Evolutionary conservation across 2,113 vertebrate genomes (phyloP), one percentile per base, ranked within the genome.

Genomic region (Piaya cayana): DNA sequence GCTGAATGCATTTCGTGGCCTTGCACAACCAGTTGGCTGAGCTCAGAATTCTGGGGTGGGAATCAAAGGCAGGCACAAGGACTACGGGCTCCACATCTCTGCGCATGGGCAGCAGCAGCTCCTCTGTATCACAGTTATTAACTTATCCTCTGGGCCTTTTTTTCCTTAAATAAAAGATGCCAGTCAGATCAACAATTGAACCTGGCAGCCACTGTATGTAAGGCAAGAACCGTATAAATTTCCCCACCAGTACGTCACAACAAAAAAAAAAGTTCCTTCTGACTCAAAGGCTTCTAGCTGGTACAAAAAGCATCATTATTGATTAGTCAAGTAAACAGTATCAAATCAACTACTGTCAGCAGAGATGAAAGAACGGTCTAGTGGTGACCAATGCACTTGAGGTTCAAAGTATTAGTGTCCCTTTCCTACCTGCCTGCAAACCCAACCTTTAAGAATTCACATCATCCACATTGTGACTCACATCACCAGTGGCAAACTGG

Each of bases 21-120:
- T 15, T n/a, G 52, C 36, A 43, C 5, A 9, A 32, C 22, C n/a
- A 76, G 43, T 12, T 6, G 10, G 36, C 45, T 20, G 37, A 82
- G 69, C 55, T 82, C 39, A 21, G 47, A 47, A 30, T 34, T 62
- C 29, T 62, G 62, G 0, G 0, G 37, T 39, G 62, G 37, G 25
- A 69, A 42, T 22, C 7, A 70, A 56, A 26, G 42, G 64, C 12
- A 20, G 32, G 20, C 0, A 1, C 9, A 45, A 37, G 56, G n/a
- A 45, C 13, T 0, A 0, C 0, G 1, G 45, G 27, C 27, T 85
- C 52, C 20, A 12, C 19, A 17, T 15, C 23, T 8, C 36, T 26
- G 37, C 22, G 45, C n/a, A 21, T 2, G 45, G 53, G 43, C 53
- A 49, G 53, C 37, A 67, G 59, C 39, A 37, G 65, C 15, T 65